These are phyloP conservation scores for Pheosia tremula DNA, from an alignment of 2,888 invertebrate genomes.

Conservation along the genomic window DNA sequence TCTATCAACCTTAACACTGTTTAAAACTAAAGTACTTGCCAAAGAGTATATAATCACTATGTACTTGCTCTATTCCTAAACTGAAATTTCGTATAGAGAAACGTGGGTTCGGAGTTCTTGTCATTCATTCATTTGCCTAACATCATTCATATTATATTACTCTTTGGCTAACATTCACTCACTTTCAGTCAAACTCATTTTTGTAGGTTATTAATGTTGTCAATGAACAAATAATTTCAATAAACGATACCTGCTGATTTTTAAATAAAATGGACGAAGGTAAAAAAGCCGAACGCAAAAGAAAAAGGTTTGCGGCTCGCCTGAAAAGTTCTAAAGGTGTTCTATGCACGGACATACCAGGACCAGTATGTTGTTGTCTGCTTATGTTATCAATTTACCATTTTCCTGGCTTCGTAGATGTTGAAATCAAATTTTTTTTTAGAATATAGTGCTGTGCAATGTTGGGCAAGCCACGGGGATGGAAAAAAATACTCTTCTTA, in stretches of 20 bases:
- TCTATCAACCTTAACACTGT: too few species aligned
- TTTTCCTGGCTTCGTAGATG: conserved; percentile 3
- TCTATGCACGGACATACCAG: conserved; percentile 51
- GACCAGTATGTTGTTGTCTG: conserved; percentile 52
- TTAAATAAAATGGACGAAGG: conserved; percentile 51
- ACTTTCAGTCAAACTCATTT: too few species aligned
- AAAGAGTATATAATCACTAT: too few species aligned
- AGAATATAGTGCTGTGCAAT: conserved; percentile 93
- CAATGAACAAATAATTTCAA: background rate
- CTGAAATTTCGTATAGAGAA: too few species aligned
- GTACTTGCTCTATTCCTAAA: too few species aligned
- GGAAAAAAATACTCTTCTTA: conserved; percentile 85
- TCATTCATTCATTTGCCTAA: too few species aligned
- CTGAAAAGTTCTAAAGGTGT: conserved; percentile 65
- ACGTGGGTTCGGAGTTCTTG: too few species aligned
- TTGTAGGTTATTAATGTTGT: too few species aligned
- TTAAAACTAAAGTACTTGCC: too few species aligned
- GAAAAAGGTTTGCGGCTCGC: conserved; percentile 67
- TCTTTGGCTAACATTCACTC: too few species aligned
- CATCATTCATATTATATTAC: too few species aligned
- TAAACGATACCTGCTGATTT: background rate
- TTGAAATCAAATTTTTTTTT: conserved; percentile 45
- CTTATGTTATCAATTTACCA: too few species aligned
- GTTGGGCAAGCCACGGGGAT: conserved; percentile 93
- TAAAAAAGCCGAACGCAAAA: conserved; percentile 66